Evolutionary conservation across 2,888 invertebrate genomes (phyloP), one percentile per base, ranked within the genome.

Genomic region (Nomada fucata): DNA sequence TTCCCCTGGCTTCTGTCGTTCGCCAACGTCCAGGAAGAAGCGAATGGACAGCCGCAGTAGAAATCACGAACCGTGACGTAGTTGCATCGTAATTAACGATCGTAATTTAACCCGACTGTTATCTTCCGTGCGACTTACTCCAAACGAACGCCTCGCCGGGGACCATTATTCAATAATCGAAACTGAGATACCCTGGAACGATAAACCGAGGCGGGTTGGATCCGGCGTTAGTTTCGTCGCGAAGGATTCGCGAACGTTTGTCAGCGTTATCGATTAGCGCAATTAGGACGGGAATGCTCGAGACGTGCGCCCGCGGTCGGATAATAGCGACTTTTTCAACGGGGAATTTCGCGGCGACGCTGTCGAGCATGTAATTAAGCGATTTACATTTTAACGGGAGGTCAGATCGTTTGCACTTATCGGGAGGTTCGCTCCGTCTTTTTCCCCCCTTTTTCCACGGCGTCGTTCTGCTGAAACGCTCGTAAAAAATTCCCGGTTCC

Each of bases 331-430:
- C 5, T 63, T 63, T 76, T 63, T 20, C 23, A 20, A 7, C 2
- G 10, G 11, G 26, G 20, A 44, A 76, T 68, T 69, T 64, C 36
- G 53, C 53, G 18, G 55, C 26, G 15, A 57, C 63, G 47, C 42
- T n/a, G 57, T 36, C 42, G 53, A 36, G 53, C 61, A 36, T 44
- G 78, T 78, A 79, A 76, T 76, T 64, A 70, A 57, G 69, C 76
- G 57, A 79, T 79, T 70, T 75, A 75, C 63, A 55, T 68, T 47
- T 76, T 69, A 76, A 76, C 63, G 57, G 50, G 29, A 64, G 69
- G 59, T 69, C 68, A 68, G 29, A 75, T 68, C 67, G 68, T 63
- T 75, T 57, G 55, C 57, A 57, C 57, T 69, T 78, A 53, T 60
- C 73, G 60, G 44, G 2, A 60, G 44, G 20, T 65, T 61, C 11